These are phyloP conservation scores for Sebastes schlegelii DNA, from an alignment of 2,113 vertebrate genomes.

Conservation along the genomic window DNA sequence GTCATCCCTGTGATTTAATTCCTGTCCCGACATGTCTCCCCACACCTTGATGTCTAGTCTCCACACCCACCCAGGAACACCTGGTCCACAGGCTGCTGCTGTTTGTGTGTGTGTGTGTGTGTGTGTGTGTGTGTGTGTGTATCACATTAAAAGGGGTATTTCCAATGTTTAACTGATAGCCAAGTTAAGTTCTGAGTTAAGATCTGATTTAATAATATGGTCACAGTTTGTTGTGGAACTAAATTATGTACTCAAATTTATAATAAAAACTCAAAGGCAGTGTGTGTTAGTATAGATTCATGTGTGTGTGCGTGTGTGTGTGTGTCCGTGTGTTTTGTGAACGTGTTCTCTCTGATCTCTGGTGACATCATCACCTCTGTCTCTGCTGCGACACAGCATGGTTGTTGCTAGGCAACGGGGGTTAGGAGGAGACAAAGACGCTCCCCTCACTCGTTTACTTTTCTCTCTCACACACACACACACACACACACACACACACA, in stretches of 20 bases:
- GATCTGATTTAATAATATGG: background rate
- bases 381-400: conserved; percentile 71
- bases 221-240: background rate
- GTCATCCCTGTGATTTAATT: conserved; percentile 16
- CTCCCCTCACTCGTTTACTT: conserved; percentile 48
- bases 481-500: conserved; percentile 24
- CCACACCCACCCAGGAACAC: conserved; percentile 40
- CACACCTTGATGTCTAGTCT: conserved; percentile 14
- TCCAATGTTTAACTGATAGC: background rate
- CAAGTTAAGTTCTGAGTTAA: background rate
- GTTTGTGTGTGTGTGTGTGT: conserved; percentile 14
- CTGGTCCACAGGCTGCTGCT: conserved; percentile 20
- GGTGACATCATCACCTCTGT: conserved; percentile 78
- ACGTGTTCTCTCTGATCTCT: conserved; percentile 72
- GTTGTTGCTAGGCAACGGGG: conserved; percentile 82
- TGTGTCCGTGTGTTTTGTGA: conserved; percentile 38
- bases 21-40: conserved; percentile 46
- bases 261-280: background rate
- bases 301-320: background rate
- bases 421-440: conserved; percentile 74
- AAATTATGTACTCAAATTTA: conserved; percentile 8
- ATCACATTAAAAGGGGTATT: background rate
- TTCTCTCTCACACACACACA: conserved; percentile 32
- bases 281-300: background rate
- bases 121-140: conserved; percentile 2